Base-by-base conservation (phyloP, 2,888 invertebrate species). In the Cephus nigrinus region DNA sequence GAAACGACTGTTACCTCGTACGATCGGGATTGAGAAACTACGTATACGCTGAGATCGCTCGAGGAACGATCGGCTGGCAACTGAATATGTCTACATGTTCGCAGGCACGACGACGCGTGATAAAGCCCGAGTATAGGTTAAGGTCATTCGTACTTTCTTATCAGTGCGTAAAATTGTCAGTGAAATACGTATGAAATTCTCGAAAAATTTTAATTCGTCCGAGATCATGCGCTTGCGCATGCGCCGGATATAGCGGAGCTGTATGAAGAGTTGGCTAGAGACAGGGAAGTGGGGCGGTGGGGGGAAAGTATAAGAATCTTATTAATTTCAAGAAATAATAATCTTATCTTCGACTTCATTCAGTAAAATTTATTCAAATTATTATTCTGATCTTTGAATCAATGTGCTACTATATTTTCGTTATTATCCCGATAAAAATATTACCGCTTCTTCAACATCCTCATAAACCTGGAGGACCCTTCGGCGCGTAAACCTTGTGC, bases 61-160 rank as follows among this genome's bases (percentile, higher is more conserved):
- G 9, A 71, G 9, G 9, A 31, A 32, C 15, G 68, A 69, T 75
- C 33, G 30, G 69, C 68, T 33, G 3, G 69, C 11, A 68, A 69
- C 32, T 68, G 35, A 33, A 71, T 73, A 40, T 74, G 78, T 78
- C 76, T 80, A 79, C 76, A 77, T 80, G 75, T 35, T 73, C 36
- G 55, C 76, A 72, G 75, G 76, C 80, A 80, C 75, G 76, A 33
- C 72, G 34, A 75, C 71, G 31, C 75, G n/a, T 73, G 76, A 75
- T 74, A 73, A 75, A 69, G 36, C 40, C 15, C 73, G 15, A 40
- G 72, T 69, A 69, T 35, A 69, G 32, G 73, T 78, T 76, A 75
- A 76, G 76, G 76, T 73, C 80, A 69, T 79, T 80, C 71, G 34
- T 71, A 71, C 72, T 40, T 15, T 40, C 15, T 40, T 40, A 40